Percentiles rank a stretch among this genome's conserved stretches.
phyloP scores from a whole-genome alignment of 37 sponge, comb jelly and placozoan species.

The Aplysina aerophoba region DNA sequence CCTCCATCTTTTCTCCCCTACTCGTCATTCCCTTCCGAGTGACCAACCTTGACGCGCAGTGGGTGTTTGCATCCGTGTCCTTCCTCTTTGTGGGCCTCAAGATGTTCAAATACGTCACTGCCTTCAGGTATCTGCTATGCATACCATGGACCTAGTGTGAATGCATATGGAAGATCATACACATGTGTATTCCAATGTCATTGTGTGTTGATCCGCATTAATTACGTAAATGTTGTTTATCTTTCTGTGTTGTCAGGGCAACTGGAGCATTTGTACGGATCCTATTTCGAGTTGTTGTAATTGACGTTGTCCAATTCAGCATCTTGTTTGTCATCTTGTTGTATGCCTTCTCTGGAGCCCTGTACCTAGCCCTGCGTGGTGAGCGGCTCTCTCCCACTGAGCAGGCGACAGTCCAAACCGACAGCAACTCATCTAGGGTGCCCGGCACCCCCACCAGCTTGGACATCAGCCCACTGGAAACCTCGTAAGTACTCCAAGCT shows the following conservation, averaged over 20 bases:
- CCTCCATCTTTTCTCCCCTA: constrained; percentile 23
- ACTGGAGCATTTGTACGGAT: constrained; percentile 70
- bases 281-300: constrained; percentile 30
- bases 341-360: constrained; percentile 64
- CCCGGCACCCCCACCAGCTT: constrained; percentile 25
- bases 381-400: constrained; percentile 33
- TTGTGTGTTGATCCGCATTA: too few species aligned
- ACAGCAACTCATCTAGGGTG: background rate
- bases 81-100: constrained; percentile 20
- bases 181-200: background rate
- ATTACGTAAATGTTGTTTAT: too few species aligned
- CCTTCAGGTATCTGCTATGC: constrained; percentile 1
- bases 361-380: constrained; percentile 64
- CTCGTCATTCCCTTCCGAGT: constrained; percentile 38
- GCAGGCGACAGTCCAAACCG: background rate
- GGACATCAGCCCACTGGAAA: constrained; percentile 37
- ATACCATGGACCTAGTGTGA: background rate
- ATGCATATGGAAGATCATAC: background rate
- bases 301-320: constrained; percentile 59
- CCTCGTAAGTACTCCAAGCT: constrained; percentile 28
- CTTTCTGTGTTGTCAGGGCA: constrained; percentile 31
- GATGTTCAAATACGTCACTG: constrained; percentile 23
- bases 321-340: constrained; percentile 57
- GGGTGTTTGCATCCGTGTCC: constrained; percentile 29
- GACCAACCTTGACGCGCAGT: constrained; percentile 14